Evolutionary conservation across 1,140 invertebrate genomes (phyloP).

Genomic region (Capitella teleta): DNA sequence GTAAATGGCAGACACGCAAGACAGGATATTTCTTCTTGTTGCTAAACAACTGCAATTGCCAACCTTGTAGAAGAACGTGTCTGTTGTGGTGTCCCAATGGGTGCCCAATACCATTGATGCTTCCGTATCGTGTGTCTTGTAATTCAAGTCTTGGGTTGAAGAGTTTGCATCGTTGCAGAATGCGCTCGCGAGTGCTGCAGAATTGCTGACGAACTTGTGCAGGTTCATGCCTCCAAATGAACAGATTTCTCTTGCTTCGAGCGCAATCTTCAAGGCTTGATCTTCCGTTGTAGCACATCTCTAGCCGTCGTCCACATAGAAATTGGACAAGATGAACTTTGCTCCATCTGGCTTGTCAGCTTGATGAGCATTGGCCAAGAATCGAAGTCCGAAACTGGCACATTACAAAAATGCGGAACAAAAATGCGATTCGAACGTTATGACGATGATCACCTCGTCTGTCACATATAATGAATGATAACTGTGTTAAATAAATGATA

Average conservation of each 20-base stretch:
- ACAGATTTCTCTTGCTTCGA: constrained; percentile 10
- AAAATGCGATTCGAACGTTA: too few species aligned
- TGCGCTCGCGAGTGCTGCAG: background rate
- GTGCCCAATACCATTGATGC: constrained; percentile 17
- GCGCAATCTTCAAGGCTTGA: constrained; percentile 2
- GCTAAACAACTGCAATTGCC: constrained; percentile 11
- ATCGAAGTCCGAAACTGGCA: constrained; percentile 11
- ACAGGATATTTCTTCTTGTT: constrained; percentile 16
- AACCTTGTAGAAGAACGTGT: constrained; percentile 16
- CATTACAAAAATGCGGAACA: too few species aligned
- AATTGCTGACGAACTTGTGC: constrained; percentile 8
- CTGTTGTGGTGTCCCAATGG: constrained; percentile 18
- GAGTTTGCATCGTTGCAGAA: background rate
- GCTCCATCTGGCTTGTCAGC: background rate
- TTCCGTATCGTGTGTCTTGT: constrained; percentile 15
- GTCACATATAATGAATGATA: too few species aligned
- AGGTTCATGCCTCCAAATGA: background rate
- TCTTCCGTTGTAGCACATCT: background rate
- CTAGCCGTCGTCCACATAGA: constrained; percentile 11
- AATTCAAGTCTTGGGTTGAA: constrained; percentile 11
- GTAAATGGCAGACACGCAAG: constrained; percentile 17
- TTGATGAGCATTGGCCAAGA: constrained; percentile 10
- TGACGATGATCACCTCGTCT: too few species aligned
- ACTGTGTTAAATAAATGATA: too few species aligned
- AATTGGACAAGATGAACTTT: constrained; percentile 15